These are phyloP conservation scores for Rostratula benghalensis DNA, from an alignment of 2,113 vertebrate genomes.

Conservation along the genomic window DNA sequence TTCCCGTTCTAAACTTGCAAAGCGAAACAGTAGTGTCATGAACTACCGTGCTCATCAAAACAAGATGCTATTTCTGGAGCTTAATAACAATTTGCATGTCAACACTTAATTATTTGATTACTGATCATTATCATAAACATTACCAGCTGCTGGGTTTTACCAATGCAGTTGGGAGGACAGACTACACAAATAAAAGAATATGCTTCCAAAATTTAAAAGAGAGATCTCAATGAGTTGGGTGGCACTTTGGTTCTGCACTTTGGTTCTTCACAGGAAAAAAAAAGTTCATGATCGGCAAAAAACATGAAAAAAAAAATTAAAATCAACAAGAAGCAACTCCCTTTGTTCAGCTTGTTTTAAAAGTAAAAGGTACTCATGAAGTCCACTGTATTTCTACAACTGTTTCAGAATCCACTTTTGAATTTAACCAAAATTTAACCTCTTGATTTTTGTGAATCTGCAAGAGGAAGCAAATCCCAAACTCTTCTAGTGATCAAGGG, in stretches of 20 bases:
- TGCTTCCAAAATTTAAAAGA: background rate
- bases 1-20: background rate
- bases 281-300: background rate
- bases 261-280: background rate
- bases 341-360: background rate
- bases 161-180: background rate
- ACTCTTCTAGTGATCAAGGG: background rate
- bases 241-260: background rate
- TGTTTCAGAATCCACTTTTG: background rate
- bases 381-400: background rate
- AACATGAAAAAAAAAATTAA: background rate
- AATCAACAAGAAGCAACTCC: background rate
- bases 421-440: background rate
- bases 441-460: background rate
- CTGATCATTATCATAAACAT: background rate
- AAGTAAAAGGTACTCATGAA: background rate
- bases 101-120: constrained; percentile 41
- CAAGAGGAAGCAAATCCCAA: background rate
- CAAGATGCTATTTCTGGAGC: background rate
- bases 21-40: background rate
- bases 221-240: background rate
- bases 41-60: background rate
- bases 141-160: background rate
- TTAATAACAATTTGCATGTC: background rate
- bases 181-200: background rate